Base-by-base conservation (phyloP, 2,888 invertebrate genomes). In the Xestia xanthographa region DNA sequence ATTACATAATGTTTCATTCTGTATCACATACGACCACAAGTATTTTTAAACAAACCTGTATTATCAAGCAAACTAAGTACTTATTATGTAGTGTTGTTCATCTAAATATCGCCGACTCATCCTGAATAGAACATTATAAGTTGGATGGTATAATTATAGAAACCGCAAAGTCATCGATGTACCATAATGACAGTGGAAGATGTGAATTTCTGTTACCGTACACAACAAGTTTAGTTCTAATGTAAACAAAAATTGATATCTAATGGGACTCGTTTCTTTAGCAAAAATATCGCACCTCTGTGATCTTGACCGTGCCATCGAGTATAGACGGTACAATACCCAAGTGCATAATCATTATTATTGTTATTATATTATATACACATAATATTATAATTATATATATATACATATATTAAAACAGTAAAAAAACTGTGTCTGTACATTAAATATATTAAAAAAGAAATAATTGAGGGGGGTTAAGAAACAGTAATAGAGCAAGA, bases 101-200 rank as follows among this genome's bases (percentile, higher is more conserved):
- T 66, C 29, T 22, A 5, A 62, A 50, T 50, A 26, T 22, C 14
- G 48, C 66, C 9, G 11, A 76, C 4, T 76, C 76, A 76, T 43
- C 22, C 5, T 76, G 60, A 50, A 9, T 8, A 3, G 22, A 76
- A 26, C 2, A 60, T 43, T 43, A 29, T 62, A 17, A 48, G 11
- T 34, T 0, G n/a, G 11, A 14, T 1, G 17, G 17, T 11, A n/a
- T 60, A 66, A 60, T 76, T 29, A 65, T 38, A 29, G 14, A 77
- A 76, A 50, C 11, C 5, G 34, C 50, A 26, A 62, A 66, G 66
- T 76, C 77, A 60, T 60, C 14, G 1, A 0, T 29, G 11, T 34
- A 20, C 20, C 20, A 22, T 43, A 66, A 66, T 76, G 2, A 0
- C 20, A 26, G 17, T 17, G 14, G 38, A 56, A 65, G 5, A 62